Conservation (phyloP, 2,113 vertebrate genomes). For the Hydrolagus affinis region DNA sequence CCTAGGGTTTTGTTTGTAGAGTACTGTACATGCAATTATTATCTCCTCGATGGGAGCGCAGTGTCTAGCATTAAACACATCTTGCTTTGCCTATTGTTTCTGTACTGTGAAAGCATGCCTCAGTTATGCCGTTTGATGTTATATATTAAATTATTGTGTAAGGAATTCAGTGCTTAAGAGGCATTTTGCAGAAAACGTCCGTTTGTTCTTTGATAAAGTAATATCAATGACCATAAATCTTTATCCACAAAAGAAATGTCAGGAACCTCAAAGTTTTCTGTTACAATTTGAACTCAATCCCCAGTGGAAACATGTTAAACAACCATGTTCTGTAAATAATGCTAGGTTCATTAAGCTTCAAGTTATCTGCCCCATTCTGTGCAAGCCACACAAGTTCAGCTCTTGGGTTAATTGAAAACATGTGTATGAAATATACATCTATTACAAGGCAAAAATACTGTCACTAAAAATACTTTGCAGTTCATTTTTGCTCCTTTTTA, state of each 20-base stretch:
- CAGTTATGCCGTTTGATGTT: no score
- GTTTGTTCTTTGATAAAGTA: not conserved
- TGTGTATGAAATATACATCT: not conserved
- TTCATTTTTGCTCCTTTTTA: not conserved
- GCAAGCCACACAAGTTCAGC: not conserved
- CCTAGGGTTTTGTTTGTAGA: no score
- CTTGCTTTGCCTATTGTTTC: not conserved
- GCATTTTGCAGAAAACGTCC: not conserved
- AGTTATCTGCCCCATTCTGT: constrained; percentile 8
- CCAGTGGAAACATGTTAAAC: not conserved
- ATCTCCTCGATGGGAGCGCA: not conserved
- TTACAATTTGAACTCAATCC: not conserved
- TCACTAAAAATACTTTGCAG: not conserved
- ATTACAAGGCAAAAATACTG: not conserved
- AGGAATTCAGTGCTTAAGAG: not conserved
- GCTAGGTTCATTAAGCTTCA: not conserved
- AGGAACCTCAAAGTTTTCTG: constrained; percentile 10
- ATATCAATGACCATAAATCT: not conserved
- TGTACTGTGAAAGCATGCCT: not conserved
- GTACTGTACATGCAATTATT: not conserved
- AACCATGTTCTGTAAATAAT: constrained; percentile 8
- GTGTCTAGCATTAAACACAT: not conserved
- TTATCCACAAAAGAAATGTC: not conserved
- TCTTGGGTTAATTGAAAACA: not conserved
- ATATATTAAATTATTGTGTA: no score